Evolutionary conservation across 2,888 invertebrate genomes (phyloP), one percentile per base, ranked within the genome.

Genomic region (Epirrhoe tristata): DNA sequence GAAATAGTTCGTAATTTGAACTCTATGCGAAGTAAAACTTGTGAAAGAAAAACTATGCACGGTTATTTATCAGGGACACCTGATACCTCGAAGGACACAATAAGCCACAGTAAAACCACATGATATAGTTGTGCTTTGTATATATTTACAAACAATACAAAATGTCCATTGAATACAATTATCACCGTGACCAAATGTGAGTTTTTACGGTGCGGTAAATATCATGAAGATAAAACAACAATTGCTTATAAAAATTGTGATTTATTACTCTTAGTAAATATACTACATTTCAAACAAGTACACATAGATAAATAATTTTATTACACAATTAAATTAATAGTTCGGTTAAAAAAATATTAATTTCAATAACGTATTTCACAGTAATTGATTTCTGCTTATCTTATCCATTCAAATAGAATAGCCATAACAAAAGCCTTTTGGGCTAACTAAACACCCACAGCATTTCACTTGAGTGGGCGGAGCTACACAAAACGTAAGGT

Each of bases 101-200:
- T 53, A 50, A 68, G 65, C 67, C 65, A 58, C 69, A 69, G 46
- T 57, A 57, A 60, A 53, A 62, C 59, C 52, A 58, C 54, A 58
- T 50, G 5, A 8, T 53, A 52, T 6, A 54, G 39, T 43, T 12
- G 39, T 4, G 10, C 39, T 12, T 43, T 43, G 12, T 43, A 10
- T 53, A 53, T 55, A 39, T 55, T 55, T 36, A 36, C 24, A n/a
- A 51, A 24, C 55, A n/a, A 34, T 52, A 53, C 31, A 53, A 60
- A 54, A 54, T 54, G 36, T 56, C 17, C 55, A 52, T 63, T 55
- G 36, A 66, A 46, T 66, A 31, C 6, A n/a, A 56, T 63, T 58
- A 58, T 55, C 43, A 61, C 55, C 55, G 56, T 58, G 58, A 56
- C 67, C 8, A 56, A 63, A 50, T 16, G 34, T 31, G 16, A 48